A percentile compares a stretch with the other conserved stretches of the same genome.
Conservation (phyloP, 2,113 vertebrate genomes). For the Acinonyx jubatus region DNA sequence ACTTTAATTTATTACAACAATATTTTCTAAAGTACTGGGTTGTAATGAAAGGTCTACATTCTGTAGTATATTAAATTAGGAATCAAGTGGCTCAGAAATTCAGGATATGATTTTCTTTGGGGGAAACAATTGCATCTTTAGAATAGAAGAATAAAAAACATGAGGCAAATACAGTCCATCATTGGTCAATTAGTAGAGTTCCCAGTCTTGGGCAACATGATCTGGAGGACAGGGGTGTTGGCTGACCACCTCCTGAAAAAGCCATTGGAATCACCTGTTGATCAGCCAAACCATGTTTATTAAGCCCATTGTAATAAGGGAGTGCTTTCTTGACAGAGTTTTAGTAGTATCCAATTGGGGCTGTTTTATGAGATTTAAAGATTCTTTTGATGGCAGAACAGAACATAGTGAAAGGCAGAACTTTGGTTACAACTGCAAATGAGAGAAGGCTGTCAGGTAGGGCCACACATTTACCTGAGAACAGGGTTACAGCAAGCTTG, state of each 20-base stretch:
- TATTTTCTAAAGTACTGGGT: background rate
- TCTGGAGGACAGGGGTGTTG: background rate
- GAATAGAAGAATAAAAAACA: background rate
- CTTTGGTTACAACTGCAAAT: background rate
- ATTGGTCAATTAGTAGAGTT: background rate
- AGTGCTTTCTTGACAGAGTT: background rate
- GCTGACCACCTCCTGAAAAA: background rate
- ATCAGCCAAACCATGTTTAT: background rate
- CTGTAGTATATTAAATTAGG: background rate
- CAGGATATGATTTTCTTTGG: background rate
- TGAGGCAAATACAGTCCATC: background rate
- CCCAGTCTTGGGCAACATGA: background rate
- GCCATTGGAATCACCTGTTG: background rate
- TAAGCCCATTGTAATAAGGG: background rate
- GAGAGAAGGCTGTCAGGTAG: background rate
- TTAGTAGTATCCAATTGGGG: background rate
- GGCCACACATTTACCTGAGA: background rate
- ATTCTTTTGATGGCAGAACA: background rate
- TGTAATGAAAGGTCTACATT: background rate
- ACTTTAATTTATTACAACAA: background rate
- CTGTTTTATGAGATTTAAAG: background rate
- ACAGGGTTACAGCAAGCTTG: background rate
- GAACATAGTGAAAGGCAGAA: background rate
- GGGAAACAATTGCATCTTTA: background rate
- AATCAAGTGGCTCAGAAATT: background rate